Evolutionary conservation across 1,140 invertebrate species (phyloP), one percentile per base, ranked within the genome.

Genomic region (Danaus plexippus): DNA sequence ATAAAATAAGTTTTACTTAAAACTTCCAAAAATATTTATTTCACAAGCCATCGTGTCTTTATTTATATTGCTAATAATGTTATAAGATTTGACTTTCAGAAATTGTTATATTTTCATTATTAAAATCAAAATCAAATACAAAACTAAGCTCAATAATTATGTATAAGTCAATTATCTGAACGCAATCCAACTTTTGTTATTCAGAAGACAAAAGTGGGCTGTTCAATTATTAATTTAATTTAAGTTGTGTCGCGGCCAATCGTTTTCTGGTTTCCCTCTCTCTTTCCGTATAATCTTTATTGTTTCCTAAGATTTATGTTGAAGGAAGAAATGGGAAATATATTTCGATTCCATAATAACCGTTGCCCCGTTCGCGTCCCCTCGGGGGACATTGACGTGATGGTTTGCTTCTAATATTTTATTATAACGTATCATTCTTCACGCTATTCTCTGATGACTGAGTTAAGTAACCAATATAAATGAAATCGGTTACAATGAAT

Each of bases 381-480:
- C 58, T 42, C 11, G 32, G 47, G 52, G 11, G 47, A 41, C 46
- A 51, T 51, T 45, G 48, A 15, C 48, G 54, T 56, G 54, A 46
- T 54, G 47, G 54, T 48, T 32, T 32, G 22, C 22, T 32, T 32
- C 22, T 32, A 32, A 32, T 32, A 32, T 32, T 32, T 32, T 32
- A 51, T 54, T 54, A 54, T 54, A 48, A 43, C 48, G 52, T 54
- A 60, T 50, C 52, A 54, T 50, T 42, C 52, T 47, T 43, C 58
- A 43, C 47, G 47, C 43, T 7, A 47, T 9, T 13, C 47, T 48
- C 54, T 13, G 47, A 48, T 32, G 54, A n/a, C 2, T 43, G 54
- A 9, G 32, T 32, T 11, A 45, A 56, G 47, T 56, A 56, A 50
- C 47, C 47, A 56, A 56, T 49, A 51, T 51, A 51, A 11, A 15